Conservation (phyloP, 2,888 invertebrate genomes). For the Euphydryas editha region DNA sequence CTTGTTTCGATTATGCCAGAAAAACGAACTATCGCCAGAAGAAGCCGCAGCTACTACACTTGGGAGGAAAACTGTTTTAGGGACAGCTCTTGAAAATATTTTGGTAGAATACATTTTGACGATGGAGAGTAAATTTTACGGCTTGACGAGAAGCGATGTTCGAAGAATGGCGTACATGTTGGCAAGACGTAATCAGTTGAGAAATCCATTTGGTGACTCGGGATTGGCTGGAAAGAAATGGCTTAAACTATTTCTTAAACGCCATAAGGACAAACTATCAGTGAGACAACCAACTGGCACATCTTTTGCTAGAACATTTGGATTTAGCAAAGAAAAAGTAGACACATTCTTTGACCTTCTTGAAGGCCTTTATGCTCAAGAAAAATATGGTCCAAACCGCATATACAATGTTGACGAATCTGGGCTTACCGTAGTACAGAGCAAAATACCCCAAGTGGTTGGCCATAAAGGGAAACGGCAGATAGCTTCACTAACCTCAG, state of each 20-base stretch:
- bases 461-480: slow-evolving; percentile 29
- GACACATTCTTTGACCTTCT: slow-evolving; percentile 37
- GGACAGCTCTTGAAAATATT: slow-evolving; percentile 16
- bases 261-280: slow-evolving; percentile 42
- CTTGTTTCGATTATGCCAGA: slow-evolving; percentile 20
- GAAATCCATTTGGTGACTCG: slow-evolving; percentile 31
- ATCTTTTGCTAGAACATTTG: slow-evolving; percentile 42
- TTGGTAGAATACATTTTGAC: slow-evolving; percentile 34
- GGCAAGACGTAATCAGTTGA: slow-evolving; percentile 23
- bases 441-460: not conserved
- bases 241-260: slow-evolving; percentile 42
- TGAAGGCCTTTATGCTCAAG: slow-evolving; percentile 36
- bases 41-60: slow-evolving; percentile 21
- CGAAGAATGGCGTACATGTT: slow-evolving; percentile 29
- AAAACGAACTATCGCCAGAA: slow-evolving; percentile 33
- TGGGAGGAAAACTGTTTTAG: slow-evolving; percentile 24
- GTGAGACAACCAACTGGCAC: slow-evolving; percentile 41
- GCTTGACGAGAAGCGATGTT: slow-evolving; percentile 32
- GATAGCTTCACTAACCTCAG: slow-evolving; percentile 42
- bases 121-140: slow-evolving; percentile 34
- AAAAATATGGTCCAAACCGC: slow-evolving; percentile 33
- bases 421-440: slow-evolving; percentile 35
- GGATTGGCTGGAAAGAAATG: slow-evolving; percentile 36
- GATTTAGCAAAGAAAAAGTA: slow-evolving; percentile 42
- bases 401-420: slow-evolving; percentile 44